Percentiles rank a stretch among this genome's conserved stretches.
phyloP scores from a whole-genome alignment of 2,113 vertebrate genomes.

The Chaetodon trifascialis region DNA sequence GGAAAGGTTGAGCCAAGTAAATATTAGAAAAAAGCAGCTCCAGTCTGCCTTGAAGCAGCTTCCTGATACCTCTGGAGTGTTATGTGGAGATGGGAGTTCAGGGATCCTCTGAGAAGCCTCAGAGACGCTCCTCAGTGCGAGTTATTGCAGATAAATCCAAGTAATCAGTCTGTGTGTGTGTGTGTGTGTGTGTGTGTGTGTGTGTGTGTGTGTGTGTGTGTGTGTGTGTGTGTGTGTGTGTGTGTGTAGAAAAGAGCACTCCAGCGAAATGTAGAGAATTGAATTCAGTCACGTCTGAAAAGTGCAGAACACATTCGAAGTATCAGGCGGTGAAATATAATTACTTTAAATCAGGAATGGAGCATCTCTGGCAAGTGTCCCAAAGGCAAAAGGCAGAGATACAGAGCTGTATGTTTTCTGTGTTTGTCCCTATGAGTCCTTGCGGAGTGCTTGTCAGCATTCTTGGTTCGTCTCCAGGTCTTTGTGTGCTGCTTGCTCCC shows the following conservation, averaged over 20 bases:
- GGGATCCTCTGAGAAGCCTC: slow-evolving; percentile 39
- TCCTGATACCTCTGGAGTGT: slow-evolving; percentile 46
- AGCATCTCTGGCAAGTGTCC: slow-evolving; percentile 17
- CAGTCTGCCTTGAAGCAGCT: slow-evolving; percentile 11
- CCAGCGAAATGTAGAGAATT: slow-evolving; percentile 31
- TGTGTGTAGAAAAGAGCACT: slow-evolving; percentile 29
- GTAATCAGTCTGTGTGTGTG: slow-evolving; percentile 25
- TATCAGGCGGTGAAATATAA: slow-evolving; percentile 51
- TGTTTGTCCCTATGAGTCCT: slow-evolving; percentile 40
- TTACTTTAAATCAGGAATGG: slow-evolving; percentile 52
- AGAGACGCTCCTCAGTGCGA: slow-evolving; percentile 34
- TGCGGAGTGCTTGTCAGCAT: slow-evolving; percentile 66
- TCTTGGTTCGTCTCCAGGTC: slow-evolving; percentile 50
- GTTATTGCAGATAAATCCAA: slow-evolving; percentile 68
- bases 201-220: neutral
- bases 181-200: neutral
- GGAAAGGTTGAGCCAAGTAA: slow-evolving; percentile 22
- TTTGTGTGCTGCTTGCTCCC: slow-evolving; percentile 47
- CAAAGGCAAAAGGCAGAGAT: slow-evolving; percentile 32
- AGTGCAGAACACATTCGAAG: slow-evolving; percentile 8
- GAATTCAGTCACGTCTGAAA: slow-evolving; percentile 36
- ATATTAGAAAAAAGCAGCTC: slow-evolving; percentile 29
- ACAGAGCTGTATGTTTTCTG: slow-evolving; percentile 23
- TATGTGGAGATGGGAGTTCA: slow-evolving; percentile 32
- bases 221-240: no score